Evolutionary conservation across 2,113 vertebrate genomes (phyloP).

Genomic region (Coptodon rendalli): DNA sequence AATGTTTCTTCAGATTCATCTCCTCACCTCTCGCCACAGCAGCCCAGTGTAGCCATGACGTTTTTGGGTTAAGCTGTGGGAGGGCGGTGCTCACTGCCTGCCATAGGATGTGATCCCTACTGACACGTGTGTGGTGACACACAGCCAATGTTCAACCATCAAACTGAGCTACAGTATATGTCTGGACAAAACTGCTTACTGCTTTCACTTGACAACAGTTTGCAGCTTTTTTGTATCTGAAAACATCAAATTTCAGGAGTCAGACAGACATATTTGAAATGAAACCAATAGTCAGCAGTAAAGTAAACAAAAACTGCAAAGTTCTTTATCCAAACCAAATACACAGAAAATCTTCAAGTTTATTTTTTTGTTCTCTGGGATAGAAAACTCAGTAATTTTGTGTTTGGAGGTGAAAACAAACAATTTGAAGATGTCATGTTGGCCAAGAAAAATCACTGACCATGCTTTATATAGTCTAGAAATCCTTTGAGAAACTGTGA

Average conservation of each 20-base stretch:
- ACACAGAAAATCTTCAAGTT: background rate
- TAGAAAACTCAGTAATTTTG: background rate
- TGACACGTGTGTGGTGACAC: slow-evolving; percentile 11
- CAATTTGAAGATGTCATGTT: background rate
- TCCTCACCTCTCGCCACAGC: background rate
- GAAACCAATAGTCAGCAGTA: background rate
- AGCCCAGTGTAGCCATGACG: background rate
- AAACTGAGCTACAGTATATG: background rate
- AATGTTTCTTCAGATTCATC: background rate
- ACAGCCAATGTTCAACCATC: background rate
- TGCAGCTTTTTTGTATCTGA: background rate
- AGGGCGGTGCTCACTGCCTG: background rate
- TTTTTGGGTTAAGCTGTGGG: slow-evolving; percentile 57
- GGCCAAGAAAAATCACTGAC: background rate
- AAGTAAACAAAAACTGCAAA: background rate
- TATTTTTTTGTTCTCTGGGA: background rate
- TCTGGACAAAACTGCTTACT: background rate
- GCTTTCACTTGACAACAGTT: background rate
- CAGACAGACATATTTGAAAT: background rate
- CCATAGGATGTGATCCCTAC: slow-evolving; percentile 1
- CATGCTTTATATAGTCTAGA: background rate
- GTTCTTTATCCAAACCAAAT: background rate
- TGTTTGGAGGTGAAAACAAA: background rate
- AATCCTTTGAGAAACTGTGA: background rate
- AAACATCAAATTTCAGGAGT: background rate